Conservation (phyloP, 1,140 invertebrate species). For the Zaprionus kolodkinae region DNA sequence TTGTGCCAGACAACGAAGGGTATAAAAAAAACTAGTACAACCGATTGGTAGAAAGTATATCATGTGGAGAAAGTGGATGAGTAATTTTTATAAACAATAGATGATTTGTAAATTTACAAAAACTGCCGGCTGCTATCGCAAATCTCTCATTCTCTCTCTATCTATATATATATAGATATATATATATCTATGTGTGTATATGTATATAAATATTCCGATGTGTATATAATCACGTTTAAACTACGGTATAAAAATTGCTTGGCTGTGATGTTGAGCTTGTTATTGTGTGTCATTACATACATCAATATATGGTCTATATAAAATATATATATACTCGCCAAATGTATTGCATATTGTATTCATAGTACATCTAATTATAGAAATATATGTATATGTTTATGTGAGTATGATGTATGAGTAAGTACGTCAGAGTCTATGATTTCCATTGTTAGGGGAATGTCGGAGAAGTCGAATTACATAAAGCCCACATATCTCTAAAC, state of each 20-base stretch:
- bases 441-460: not conserved
- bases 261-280: conserved; percentile 37
- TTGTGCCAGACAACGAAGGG: no score
- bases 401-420: not conserved
- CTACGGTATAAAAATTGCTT: conserved; percentile 51
- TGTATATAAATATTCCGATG: not conserved
- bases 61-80: not conserved
- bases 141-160: not conserved
- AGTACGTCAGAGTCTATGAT: not conserved
- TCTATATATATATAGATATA: conserved; percentile 14
- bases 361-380: not conserved
- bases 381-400: not conserved
- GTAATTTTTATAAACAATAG: conserved; percentile 4
- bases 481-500: no score
- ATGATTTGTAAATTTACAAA: conserved; percentile 35
- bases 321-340: conserved; percentile 35
- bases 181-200: conserved; percentile 18
- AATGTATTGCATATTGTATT: not conserved
- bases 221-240: conserved; percentile 29
- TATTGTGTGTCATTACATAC: not conserved
- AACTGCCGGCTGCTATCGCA: conserved; percentile 10
- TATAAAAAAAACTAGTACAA: no score
- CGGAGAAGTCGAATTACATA: not conserved
- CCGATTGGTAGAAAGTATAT: no score
- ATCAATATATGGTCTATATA: conserved; percentile 43